A percentile compares a stretch with the other conserved stretches of the same genome.
Conservation (phyloP, 2,888 invertebrate genomes). For the Eristalis arbustorum region DNA sequence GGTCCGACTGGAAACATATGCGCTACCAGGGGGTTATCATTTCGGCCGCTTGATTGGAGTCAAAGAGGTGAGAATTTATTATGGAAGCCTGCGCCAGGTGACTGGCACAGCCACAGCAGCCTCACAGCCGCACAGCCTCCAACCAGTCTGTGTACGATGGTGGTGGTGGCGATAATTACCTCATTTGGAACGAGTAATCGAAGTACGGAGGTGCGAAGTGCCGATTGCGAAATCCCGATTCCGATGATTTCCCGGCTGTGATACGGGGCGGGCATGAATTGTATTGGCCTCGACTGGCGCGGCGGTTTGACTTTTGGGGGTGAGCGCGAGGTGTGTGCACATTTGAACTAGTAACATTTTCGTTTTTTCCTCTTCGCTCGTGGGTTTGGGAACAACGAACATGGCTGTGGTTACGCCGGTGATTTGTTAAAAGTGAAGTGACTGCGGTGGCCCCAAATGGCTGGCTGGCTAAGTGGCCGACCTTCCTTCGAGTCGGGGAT, state of each 20-base stretch:
- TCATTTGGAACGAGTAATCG: slow-evolving; percentile 69
- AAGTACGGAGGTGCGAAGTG: slow-evolving; percentile 67
- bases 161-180: slow-evolving; percentile 60
- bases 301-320: slow-evolving; percentile 20
- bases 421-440: slow-evolving; percentile 49
- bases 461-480: slow-evolving; percentile 9
- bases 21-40: slow-evolving; percentile 65
- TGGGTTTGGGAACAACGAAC: background rate
- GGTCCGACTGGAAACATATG: slow-evolving; percentile 59
- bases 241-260: slow-evolving; percentile 50
- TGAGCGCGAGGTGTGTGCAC: slow-evolving; percentile 55
- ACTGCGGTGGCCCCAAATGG: slow-evolving; percentile 53
- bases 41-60: slow-evolving; percentile 68
- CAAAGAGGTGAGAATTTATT: slow-evolving; percentile 70
- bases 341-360: slow-evolving; percentile 67
- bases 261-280: slow-evolving; percentile 62
- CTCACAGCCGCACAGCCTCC: background rate
- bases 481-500: slow-evolving; percentile 58
- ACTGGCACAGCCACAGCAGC: background rate
- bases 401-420: slow-evolving; percentile 30
- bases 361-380: background rate
- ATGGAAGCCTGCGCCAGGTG: slow-evolving; percentile 33
- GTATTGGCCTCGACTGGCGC: slow-evolving; percentile 25
- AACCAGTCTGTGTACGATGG: background rate
- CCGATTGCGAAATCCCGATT: slow-evolving; percentile 63